Percentiles rank a stretch among this genome's conserved stretches.
phyloP scores from a whole-genome alignment of 1,140 invertebrate species.

The Drepana arcuata region DNA sequence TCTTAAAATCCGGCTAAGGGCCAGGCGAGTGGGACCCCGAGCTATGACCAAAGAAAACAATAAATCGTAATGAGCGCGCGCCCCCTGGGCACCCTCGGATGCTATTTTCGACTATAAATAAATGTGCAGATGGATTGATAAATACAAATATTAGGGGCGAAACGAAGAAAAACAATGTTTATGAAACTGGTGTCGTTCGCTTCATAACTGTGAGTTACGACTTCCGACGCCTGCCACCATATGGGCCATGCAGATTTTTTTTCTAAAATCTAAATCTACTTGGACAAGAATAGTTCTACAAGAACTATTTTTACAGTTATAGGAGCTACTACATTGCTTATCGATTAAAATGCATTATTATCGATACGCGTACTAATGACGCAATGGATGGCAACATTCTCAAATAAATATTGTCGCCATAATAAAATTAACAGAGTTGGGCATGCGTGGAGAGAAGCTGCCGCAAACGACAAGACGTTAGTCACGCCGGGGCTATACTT shows the following conservation, averaged over 20 bases:
- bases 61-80: slow-evolving; percentile 64
- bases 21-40: slow-evolving; percentile 30
- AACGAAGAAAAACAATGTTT: slow-evolving; percentile 72
- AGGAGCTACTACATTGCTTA: too few relatives aligned
- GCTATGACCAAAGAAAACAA: slow-evolving; percentile 61
- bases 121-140: slow-evolving; percentile 72
- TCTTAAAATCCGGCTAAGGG: slow-evolving; percentile 37
- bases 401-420: slow-evolving; percentile 63
- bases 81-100: slow-evolving; percentile 57
- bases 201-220: slow-evolving; percentile 70
- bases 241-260: slow-evolving; percentile 63
- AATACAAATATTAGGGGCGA: slow-evolving; percentile 72
- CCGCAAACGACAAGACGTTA: slow-evolving; percentile 51
- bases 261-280: slow-evolving; percentile 20
- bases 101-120: slow-evolving; percentile 68
- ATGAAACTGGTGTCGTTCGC: slow-evolving; percentile 70
- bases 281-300: too few relatives aligned
- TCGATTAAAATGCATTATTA: not conserved
- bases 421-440: slow-evolving; percentile 64
- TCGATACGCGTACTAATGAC: not conserved
- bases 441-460: slow-evolving; percentile 35
- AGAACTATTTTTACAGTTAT: too few relatives aligned
- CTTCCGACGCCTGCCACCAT: slow-evolving; percentile 64
- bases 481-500: slow-evolving; percentile 61
- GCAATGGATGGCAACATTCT: slow-evolving; percentile 16